Conservation (phyloP, 2,888 invertebrate genomes). For the Drosophila prostipennis region DNA sequence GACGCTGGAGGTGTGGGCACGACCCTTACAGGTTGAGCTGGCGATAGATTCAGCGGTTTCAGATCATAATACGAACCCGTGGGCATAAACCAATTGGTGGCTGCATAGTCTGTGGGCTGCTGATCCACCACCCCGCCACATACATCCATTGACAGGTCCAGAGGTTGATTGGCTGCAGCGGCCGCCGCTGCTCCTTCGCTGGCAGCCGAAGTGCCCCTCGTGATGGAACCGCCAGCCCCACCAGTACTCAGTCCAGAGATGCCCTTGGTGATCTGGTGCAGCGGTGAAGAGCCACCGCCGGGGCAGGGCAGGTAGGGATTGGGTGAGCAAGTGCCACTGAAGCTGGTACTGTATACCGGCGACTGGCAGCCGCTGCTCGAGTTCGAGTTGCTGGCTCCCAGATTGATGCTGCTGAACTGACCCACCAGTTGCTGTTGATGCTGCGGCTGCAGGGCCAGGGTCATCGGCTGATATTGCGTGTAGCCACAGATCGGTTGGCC, state of each 20-base stretch:
- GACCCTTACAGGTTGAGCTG: conserved; percentile 83
- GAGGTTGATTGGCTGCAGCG: conserved; percentile 78
- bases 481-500: conserved; percentile 70
- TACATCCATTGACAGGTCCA: conserved; percentile 84
- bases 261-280: conserved; percentile 89
- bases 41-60: conserved; percentile 83
- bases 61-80: conserved; percentile 82
- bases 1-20: conserved; percentile 84
- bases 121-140: conserved; percentile 53
- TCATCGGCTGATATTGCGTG: conserved; percentile 49
- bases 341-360: conserved; percentile 85
- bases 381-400: conserved; percentile 67
- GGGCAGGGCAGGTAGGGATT: conserved; percentile 82
- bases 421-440: conserved; percentile 70
- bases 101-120: conserved; percentile 49
- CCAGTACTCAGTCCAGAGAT: conserved; percentile 91
- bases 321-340: conserved; percentile 82
- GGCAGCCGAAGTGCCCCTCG: conserved; percentile 88
- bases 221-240: conserved; percentile 87
- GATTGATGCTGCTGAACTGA: conserved; percentile 78
- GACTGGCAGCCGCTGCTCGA: conserved; percentile 84
- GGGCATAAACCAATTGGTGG: conserved; percentile 81
- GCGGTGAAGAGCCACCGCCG: conserved; percentile 85
- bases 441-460: conserved; percentile 34
- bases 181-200: conserved; percentile 73